phyloP scores from a whole-genome alignment of 1,140 invertebrate genomes.

The Anthonomus grandis region DNA sequence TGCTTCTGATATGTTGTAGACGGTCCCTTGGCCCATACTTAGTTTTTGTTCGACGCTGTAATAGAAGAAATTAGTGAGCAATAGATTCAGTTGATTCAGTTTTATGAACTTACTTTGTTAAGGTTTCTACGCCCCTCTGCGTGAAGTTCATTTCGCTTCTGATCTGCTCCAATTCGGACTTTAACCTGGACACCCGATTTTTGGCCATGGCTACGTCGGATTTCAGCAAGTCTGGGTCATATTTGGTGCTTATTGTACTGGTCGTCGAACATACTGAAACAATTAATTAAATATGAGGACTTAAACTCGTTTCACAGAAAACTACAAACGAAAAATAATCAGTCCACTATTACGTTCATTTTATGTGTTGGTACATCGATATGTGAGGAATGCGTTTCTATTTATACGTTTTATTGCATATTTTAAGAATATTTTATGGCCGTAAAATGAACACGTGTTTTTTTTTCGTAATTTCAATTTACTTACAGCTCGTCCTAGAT shows the following conservation, averaged over 20 bases:
- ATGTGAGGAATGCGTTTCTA: no score
- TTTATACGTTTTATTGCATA: no score
- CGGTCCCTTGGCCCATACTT: conserved; percentile 73
- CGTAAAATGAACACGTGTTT: no score
- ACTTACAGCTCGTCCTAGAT: conserved; percentile 82
- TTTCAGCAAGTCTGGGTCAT: conserved; percentile 90
- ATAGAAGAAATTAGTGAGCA: conserved; percentile 13
- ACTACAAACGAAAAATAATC: no score
- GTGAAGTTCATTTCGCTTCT: conserved; percentile 88
- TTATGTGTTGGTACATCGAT: no score
- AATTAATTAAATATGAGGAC: neutral
- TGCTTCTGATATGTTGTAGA: conserved; percentile 90
- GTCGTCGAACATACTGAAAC: conserved; percentile 84
- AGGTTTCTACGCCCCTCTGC: conserved; percentile 86
- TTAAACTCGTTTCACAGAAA: neutral
- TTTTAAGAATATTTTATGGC: no score
- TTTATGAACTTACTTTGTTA: conserved; percentile 69
- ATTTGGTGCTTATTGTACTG: conserved; percentile 84
- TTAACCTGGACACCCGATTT: conserved; percentile 82
- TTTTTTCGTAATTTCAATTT: no score
- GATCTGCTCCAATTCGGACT: conserved; percentile 88
- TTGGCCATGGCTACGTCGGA: conserved; percentile 87
- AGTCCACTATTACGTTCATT: no score
- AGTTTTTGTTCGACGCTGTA: conserved; percentile 91
- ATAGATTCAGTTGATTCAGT: neutral